Evolutionary conservation across 2,797 vertebrate species (phyloP).

Genomic region (Scomberomorus guttatus): DNA sequence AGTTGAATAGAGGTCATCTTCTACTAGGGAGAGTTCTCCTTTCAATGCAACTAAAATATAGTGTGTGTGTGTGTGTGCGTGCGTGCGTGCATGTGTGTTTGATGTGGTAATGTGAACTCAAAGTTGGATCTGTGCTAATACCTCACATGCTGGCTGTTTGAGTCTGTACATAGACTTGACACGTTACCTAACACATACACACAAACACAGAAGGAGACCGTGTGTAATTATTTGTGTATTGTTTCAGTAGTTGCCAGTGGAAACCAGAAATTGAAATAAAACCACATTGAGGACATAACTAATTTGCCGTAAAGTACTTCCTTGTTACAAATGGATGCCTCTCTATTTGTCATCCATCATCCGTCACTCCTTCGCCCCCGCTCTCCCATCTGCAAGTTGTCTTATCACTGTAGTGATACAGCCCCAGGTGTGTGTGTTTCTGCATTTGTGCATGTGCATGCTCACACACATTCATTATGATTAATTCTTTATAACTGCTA

Average conservation of each 20-base stretch:
- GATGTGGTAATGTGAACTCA: slow-evolving; percentile 70
- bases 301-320: slow-evolving; percentile 61
- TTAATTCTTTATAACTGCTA: slow-evolving; percentile 68
- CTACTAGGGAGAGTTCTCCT: slow-evolving; percentile 29
- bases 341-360: slow-evolving; percentile 67
- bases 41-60: slow-evolving; percentile 29
- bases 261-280: slow-evolving; percentile 63
- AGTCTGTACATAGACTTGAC: slow-evolving; percentile 34
- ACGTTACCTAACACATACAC: slow-evolving; percentile 44
- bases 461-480: slow-evolving; percentile 54
- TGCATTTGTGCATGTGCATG: background rate
- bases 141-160: slow-evolving; percentile 52
- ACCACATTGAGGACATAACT: slow-evolving; percentile 52
- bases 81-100: slow-evolving; percentile 37
- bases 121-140: slow-evolving; percentile 54
- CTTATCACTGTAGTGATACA: slow-evolving; percentile 57
- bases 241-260: slow-evolving; percentile 73
- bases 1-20: slow-evolving; percentile 53
- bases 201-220: slow-evolving; percentile 16
- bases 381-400: slow-evolving; percentile 58
- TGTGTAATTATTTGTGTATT: slow-evolving; percentile 51
- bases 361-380: slow-evolving; percentile 41
- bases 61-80: slow-evolving; percentile 20
- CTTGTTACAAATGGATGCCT: slow-evolving; percentile 59
- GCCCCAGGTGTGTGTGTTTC: slow-evolving; percentile 51